Base-by-base conservation (phyloP, 2,797 vertebrate species). In the Euthynnus affinis region DNA sequence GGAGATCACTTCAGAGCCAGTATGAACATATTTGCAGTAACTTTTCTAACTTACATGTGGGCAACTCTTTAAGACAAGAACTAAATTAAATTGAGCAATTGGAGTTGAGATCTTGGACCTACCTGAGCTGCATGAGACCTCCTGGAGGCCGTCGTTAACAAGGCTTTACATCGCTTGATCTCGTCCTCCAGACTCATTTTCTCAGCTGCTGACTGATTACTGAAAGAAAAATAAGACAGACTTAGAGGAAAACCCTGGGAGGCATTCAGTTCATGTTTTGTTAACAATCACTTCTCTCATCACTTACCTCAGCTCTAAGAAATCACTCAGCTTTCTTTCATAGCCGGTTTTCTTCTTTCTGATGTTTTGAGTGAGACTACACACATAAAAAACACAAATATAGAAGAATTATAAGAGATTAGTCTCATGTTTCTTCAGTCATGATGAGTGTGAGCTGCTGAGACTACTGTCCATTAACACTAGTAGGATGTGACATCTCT, bases 81-180 rank as follows among this genome's bases (percentile, higher is more conserved):
- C 22, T 14, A 44, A 57, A 1, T 63, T 2, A 9, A 58, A 57
- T 5, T 0, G 48, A 6, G 3, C 18, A 7, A 32, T 27, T 8
- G 7, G n/a, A 9, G 2, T 60, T 1, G 4, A 25, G 12, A 6
- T 10, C 0, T 2, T 27, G 57, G 22, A 85, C 57, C 1, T 83
- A 98, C 98, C 97, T 96, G 96, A 65, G 97, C 97, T 32, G 78
- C 65, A 18, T 82, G 59, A 20, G 96, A 96, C 87, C 97, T 96
- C 34, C 88, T 91, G 64, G 60, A 76, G n/a, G 87, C 89, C 5
- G 93, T 93, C n/a, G 89, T 75, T 6, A 87, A 78, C 2, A 74
- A 15, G 9, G 86, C 76, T 56, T 85, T 85, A 48, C 82, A 93
- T 77, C 94, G 94, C 37, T 92, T 93, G 69, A 97, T 93, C 75